A percentile compares a stretch with the other conserved stretches of the same genome.
Conservation (phyloP, 2,113 vertebrate species). For the Microtus richardsoni region DNA sequence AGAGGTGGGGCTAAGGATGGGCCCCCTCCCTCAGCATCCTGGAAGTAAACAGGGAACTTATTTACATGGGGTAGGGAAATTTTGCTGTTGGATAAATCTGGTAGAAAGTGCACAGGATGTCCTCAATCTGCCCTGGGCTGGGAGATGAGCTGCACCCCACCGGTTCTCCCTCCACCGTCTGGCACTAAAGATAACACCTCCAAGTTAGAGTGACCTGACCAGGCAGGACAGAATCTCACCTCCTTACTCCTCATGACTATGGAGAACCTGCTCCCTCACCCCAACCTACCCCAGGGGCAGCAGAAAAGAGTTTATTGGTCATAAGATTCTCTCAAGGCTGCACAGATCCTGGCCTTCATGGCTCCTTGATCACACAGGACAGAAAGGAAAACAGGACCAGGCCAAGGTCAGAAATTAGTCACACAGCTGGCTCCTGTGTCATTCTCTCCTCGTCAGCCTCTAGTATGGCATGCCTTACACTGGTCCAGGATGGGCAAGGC, state of each 20-base stretch:
- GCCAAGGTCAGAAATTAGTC: not conserved
- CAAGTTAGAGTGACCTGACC: not conserved
- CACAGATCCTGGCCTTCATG: not conserved
- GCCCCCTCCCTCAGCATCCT: not conserved
- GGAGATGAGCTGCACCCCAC: not conserved
- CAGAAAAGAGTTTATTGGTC: not conserved
- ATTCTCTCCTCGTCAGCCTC: not conserved
- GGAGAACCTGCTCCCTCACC: not conserved
- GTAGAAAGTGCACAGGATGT: not conserved
- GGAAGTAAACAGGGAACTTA: slow-evolving; percentile 56
- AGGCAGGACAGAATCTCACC: not conserved
- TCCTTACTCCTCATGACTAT: not conserved
- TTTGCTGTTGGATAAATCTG: slow-evolving; percentile 43
- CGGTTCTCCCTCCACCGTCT: not conserved
- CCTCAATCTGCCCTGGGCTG: not conserved
- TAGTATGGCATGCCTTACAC: not conserved
- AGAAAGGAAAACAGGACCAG: not conserved
- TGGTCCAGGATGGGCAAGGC: not conserved
- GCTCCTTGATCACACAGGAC: not conserved
- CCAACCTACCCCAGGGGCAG: not conserved
- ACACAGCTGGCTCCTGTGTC: not conserved
- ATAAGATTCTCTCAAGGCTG: not conserved
- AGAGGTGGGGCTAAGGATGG: not conserved
- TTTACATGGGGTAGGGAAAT: slow-evolving; percentile 52
- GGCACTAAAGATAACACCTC: slow-evolving; percentile 64